Base-by-base conservation (phyloP, 2,888 invertebrate genomes). In the Cosmorhoe ocellata region DNA sequence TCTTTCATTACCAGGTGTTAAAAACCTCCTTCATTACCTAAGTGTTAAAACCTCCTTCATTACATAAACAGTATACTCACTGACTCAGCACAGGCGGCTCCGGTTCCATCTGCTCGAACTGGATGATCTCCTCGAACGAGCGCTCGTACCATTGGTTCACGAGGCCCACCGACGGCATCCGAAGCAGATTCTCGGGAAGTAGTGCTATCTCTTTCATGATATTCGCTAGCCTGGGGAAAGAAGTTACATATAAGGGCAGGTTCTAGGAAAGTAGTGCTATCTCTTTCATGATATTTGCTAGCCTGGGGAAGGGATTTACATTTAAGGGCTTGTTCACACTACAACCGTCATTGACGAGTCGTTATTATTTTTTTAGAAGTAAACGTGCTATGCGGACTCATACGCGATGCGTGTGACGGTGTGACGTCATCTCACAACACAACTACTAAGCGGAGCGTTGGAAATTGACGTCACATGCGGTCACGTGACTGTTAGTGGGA, bases 261-360 rank as follows among this genome's bases (percentile, higher is more conserved):
- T 96, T 96, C 61, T 98, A 97, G 0, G 99, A 99, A 5, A 99
- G 90, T 30, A 99, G 90, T 40, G 98, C 97, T 79, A 99, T 98
- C 91, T 99, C 99, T 81, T 99, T 98, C 99, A 99, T 99, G 71
- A 99, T 99, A 81, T 99, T 99, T 42, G 99, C 98, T 74, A 99
- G 87, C 52, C 91, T 91, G 80, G 0, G 10, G 22, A 13, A 31
- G 24, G 18, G 3, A 69, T 63, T 24, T 18, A 3, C 18, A 18
- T n/a, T n/a, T n/a, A n/a, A n/a, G n/a, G n/a, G 92, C 27, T 99
- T 91, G 74, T 96, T 96, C 61, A n/a, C n/a, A 18, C 2, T 18
- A 18, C 18, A 18, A 18, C 18, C 2, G 2, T 18, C 5, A 18
- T 3, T 18, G 18, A 18, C n/a, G n/a, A n/a, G n/a, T n/a, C n/a